A percentile compares a stretch with the other conserved stretches of the same genome.
phyloP scores from a whole-genome alignment of 2,797 vertebrate species.

The Phoxinus dragarum region DNA sequence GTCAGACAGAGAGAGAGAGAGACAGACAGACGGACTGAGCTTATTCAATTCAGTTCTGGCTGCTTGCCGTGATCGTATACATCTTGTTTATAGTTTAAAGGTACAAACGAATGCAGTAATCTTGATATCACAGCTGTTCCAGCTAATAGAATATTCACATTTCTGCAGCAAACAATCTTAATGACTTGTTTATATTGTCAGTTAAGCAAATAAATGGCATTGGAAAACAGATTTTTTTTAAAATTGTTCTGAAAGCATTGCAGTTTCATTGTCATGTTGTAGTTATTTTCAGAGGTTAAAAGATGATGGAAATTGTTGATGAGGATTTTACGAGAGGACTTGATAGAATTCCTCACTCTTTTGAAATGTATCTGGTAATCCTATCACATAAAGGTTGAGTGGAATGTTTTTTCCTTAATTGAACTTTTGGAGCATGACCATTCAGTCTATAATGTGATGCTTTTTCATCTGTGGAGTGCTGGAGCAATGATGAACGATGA shows the following conservation, averaged over 20 bases:
- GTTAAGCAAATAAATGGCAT: conserved; percentile 35
- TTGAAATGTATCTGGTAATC: conserved; percentile 60
- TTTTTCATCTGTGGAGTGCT: conserved; percentile 29
- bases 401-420: conserved; percentile 64
- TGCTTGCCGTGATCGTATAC: background rate
- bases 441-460: conserved; percentile 33
- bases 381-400: conserved; percentile 55
- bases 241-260: conserved; percentile 44
- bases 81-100: conserved; percentile 42
- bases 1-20: background rate
- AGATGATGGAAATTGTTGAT: conserved; percentile 46
- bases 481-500: conserved; percentile 31
- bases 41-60: background rate
- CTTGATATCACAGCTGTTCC: conserved; percentile 45
- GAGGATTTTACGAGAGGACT: conserved; percentile 44
- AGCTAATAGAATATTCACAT: conserved; percentile 51
- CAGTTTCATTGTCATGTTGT: conserved; percentile 42
- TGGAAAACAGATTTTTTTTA: conserved; percentile 34
- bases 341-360: conserved; percentile 52
- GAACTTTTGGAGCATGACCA: conserved; percentile 63
- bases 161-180: conserved; percentile 48
- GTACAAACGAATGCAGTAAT: conserved; percentile 24
- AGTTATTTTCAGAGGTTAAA: conserved; percentile 36
- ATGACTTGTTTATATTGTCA: conserved; percentile 45
- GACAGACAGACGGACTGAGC: background rate